Percentiles rank a stretch among this genome's conserved stretches.
Conservation (phyloP, 2,797 vertebrate genomes). For the Molossus alvarezi region DNA sequence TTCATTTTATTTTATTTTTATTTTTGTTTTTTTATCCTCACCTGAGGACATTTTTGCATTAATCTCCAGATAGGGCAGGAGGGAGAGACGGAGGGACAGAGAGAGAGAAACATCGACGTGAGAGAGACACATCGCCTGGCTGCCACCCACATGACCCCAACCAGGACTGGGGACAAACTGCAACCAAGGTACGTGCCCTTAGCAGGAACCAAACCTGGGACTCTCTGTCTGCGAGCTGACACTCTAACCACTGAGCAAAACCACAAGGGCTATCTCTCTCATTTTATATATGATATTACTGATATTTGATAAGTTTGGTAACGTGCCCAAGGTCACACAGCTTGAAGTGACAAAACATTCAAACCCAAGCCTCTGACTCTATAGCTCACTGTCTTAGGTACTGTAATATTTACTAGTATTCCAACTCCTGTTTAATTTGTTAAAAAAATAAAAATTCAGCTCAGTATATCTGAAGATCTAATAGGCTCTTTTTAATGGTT, state of each 20-base stretch:
- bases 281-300: background rate
- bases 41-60: too few relatives aligned
- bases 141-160: too few relatives aligned
- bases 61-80: too few relatives aligned
- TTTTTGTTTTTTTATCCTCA: too few relatives aligned
- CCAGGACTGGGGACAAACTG: too few relatives aligned
- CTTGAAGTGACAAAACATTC: background rate
- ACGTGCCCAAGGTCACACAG: background rate
- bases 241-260: too few relatives aligned
- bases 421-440: background rate
- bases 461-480: background rate
- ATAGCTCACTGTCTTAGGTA: background rate
- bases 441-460: background rate
- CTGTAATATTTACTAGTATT: background rate
- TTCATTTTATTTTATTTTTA: background rate
- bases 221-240: too few relatives aligned
- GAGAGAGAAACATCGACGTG: too few relatives aligned
- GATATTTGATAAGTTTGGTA: background rate
- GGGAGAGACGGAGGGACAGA: too few relatives aligned
- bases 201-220: too few relatives aligned
- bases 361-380: background rate
- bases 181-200: too few relatives aligned
- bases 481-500: background rate
- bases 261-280: background rate
- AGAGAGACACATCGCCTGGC: too few relatives aligned